phyloP scores from a whole-genome alignment of 2,888 invertebrate genomes.

The Aleiodes alternator region DNA sequence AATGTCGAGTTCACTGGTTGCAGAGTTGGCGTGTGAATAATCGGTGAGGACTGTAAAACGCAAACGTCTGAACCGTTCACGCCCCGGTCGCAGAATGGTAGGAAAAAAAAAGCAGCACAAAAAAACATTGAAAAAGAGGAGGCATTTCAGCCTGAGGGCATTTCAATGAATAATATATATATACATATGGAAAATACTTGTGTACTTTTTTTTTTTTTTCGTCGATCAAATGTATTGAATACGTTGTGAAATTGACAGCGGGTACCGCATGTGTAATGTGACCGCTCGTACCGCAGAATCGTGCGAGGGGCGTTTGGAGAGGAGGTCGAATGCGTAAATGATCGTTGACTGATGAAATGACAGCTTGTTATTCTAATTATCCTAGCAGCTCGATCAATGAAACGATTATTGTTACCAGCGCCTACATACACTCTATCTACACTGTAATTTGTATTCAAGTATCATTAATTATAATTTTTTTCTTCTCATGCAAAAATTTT shows the following conservation, averaged over 20 bases:
- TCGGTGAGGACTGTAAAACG: slow-evolving; percentile 55
- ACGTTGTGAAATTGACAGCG: slow-evolving; percentile 19
- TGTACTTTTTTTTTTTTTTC: too few relatives aligned
- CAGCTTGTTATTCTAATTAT: slow-evolving; percentile 52
- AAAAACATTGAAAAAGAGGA: too few relatives aligned
- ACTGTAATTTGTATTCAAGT: slow-evolving; percentile 23
- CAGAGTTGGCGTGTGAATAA: slow-evolving; percentile 57
- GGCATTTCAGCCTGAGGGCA: too few relatives aligned
- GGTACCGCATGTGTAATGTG: too few relatives aligned
- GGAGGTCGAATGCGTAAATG: slow-evolving; percentile 48
- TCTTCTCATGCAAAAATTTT: background rate
- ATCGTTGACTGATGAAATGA: slow-evolving; percentile 53
- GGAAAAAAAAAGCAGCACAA: too few relatives aligned
- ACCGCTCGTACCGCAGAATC: too few relatives aligned
- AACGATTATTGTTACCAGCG: slow-evolving; percentile 16
- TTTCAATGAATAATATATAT: slow-evolving; percentile 24
- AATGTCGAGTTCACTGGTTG: slow-evolving; percentile 33
- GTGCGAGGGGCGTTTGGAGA: background rate
- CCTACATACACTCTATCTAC: slow-evolving; percentile 11
- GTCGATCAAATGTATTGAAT: background rate
- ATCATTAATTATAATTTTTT: slow-evolving; percentile 1
- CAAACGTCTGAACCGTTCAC: slow-evolving; percentile 50
- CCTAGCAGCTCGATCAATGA: slow-evolving; percentile 45
- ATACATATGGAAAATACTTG: slow-evolving; percentile 5
- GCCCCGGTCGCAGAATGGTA: slow-evolving; percentile 8